A percentile compares a stretch with the other conserved stretches of the same genome.
Conservation (phyloP, 2,888 invertebrate species). For the Sicus ferrugineus region DNA sequence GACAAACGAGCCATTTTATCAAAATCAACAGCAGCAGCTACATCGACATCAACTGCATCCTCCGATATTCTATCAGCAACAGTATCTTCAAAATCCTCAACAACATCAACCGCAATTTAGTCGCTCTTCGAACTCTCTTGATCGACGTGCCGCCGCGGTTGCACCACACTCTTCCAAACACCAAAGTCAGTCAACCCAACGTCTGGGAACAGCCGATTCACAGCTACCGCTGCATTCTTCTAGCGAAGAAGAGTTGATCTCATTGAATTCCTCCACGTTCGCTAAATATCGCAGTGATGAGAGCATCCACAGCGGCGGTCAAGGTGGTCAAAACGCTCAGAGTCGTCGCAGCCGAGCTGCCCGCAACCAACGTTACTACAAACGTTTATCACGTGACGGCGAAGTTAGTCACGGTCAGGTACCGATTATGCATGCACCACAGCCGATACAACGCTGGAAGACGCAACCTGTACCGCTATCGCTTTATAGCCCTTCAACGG, state of each 20-base stretch:
- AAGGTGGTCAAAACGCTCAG: conserved; percentile 63
- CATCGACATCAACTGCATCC: conserved; percentile 34
- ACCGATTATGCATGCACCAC: conserved; percentile 53
- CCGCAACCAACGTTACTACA: conserved; percentile 81
- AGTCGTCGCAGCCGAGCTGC: conserved; percentile 76
- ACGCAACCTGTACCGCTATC: conserved; percentile 65
- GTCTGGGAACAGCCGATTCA: conserved; percentile 42
- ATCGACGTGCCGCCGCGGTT: conserved; percentile 47
- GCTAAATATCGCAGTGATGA: conserved; percentile 76
- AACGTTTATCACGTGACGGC: conserved; percentile 76
- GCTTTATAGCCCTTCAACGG: conserved; percentile 47
- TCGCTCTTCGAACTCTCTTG: conserved; percentile 57
- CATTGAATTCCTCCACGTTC: conserved; percentile 74
- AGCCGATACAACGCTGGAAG: conserved; percentile 66
- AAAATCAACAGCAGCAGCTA: conserved; percentile 42
- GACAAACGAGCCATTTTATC: conserved; percentile 52
- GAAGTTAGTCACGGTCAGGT: conserved; percentile 64
- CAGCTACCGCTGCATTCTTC: conserved; percentile 44
- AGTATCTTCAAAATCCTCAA: conserved; percentile 39
- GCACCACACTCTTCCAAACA: conserved; percentile 35
- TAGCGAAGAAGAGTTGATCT: conserved; percentile 67
- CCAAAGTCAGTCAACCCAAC: conserved; percentile 51
- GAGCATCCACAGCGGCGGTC: conserved; percentile 69
- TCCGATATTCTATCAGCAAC: conserved; percentile 37
- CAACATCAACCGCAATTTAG: conserved; percentile 43